Conservation (phyloP, 2,113 vertebrate species). For the Daphoenositta chrysoptera region DNA sequence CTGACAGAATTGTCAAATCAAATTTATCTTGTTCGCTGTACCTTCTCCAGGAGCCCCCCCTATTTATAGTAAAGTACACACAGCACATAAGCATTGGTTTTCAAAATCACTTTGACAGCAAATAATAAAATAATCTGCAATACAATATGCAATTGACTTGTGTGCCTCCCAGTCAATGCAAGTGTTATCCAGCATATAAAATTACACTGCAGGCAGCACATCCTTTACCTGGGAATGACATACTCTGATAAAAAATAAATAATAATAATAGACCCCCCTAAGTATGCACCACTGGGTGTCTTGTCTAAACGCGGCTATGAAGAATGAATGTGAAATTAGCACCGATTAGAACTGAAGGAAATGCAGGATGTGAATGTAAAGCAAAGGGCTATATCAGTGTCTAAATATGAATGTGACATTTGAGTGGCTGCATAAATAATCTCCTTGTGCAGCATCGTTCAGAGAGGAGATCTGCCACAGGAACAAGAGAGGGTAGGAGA, state of each 20-base stretch:
- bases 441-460: neutral
- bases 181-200: constrained; percentile 55
- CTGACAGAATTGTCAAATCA: constrained; percentile 60
- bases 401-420: constrained; percentile 30
- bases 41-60: constrained; percentile 26
- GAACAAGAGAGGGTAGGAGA: neutral
- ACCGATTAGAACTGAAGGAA: constrained; percentile 46
- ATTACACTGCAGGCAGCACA: constrained; percentile 52
- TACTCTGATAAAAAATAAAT: constrained; percentile 50
- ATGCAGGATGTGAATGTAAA: constrained; percentile 23
- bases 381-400: neutral
- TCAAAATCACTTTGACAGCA: constrained; percentile 58
- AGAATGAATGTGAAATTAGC: constrained; percentile 64
- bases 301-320: constrained; percentile 49
- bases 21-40: constrained; percentile 65
- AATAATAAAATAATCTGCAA: constrained; percentile 62
- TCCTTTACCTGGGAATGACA: constrained; percentile 55
- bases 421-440: neutral
- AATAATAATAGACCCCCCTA: constrained; percentile 1
- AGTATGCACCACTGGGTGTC: constrained; percentile 23
- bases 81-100: constrained; percentile 58
- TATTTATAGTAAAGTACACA: constrained; percentile 58
- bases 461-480: neutral
- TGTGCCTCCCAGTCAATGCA: constrained; percentile 34
- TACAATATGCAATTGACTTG: constrained; percentile 68